Base-by-base conservation (phyloP, 2,797 vertebrate genomes). In the Lacerta bilineata region DNA sequence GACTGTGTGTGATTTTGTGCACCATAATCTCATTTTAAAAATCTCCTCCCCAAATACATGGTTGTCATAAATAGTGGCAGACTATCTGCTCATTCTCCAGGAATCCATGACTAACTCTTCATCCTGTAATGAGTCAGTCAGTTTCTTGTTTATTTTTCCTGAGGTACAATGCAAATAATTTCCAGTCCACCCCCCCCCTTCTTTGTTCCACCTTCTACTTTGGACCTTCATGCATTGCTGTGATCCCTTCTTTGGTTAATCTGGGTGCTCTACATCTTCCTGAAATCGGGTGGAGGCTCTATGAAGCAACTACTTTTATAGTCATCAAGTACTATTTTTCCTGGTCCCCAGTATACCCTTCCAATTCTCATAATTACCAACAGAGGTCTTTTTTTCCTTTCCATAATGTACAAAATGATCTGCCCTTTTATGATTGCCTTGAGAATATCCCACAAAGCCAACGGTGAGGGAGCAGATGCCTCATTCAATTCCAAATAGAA, bases 401-500 rank as follows among this genome's bases (percentile, higher is more conserved):
- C 96, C 93, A 89, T 95, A 95, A 94, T 96, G 92, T 96, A 96
- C 95, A 96, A 96, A 96, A 96, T 95, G 92, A 97, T 96, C 96
- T 97, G 96, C 96, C 96, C 97, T 97, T 97, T 97, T 95, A 96
- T 96, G 96, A 97, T 96, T 94, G 97, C 94, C 96, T 96, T 95
- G 96, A 97, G 96, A 97, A 97, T 96, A 94, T 95, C 94, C 88
- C 95, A 96, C 96, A 96, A 96, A 96, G 96, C 96, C 96, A 95
- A 96, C 91, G 89, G 96, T 95, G 95, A 96, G 95, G 93, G 96
- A 97, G 96, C 97, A 97, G 96, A 97, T 97, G 97, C 96, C 96
- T 96, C 95, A 95, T 96, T 97, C 96, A 95, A 95, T 96, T 97
- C 96, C 96, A 97, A 96, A 97, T 97, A 97, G 97, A 96, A 97